Base-by-base conservation (phyloP, 1,140 invertebrate genomes). In the Heliconius congener region DNA sequence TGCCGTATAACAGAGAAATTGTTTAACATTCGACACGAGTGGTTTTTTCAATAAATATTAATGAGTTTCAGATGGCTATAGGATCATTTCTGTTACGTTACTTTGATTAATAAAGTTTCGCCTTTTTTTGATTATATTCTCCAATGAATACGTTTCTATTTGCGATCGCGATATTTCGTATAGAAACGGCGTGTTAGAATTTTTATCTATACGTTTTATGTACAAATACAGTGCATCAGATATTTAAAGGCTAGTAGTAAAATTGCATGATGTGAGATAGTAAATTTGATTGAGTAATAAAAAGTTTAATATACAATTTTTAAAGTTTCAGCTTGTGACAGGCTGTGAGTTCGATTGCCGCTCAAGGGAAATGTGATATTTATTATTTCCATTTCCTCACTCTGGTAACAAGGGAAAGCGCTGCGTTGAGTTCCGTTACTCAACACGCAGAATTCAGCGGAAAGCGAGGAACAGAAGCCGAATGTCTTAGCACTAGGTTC, bases 31-130 rank as follows among this genome's bases (percentile, higher is more conserved):
- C 91, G 87, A 88, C 77, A 74, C 84, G 86, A 79, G 78, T 82
- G 80, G 85, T 90, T 91, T 91, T 90, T 93, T 92, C 92, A 90
- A 93, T 93, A 93, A 93, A 93, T 92, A 92, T 93, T 92, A 90
- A 93, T 92, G 88, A 92, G 88, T 87, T 93, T 83, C 78, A 81
- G 80, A 85, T 87, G 79, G 79, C 82, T 87, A 87, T 87, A 86
- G 87, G 85, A 88, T 91, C 88, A 86, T 84, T 85, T 81, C 81
- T 86, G 83, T 82, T 85, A 85, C 83, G 84, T 87, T 86, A 88
- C 83, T 90, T 89, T 90, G 90, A 92, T 93, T 91, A 93, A 87
- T 83, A 93, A 92, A 92, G 87, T 93, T 92, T 82, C 42, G 0
- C 73, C 80, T 82, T 81, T 76, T 34, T 66, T 83, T 78, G 34